Percentiles rank a stretch among this genome's conserved stretches.
Conservation (phyloP, 1,140 invertebrate genomes). For the Nasonia vitripennis region DNA sequence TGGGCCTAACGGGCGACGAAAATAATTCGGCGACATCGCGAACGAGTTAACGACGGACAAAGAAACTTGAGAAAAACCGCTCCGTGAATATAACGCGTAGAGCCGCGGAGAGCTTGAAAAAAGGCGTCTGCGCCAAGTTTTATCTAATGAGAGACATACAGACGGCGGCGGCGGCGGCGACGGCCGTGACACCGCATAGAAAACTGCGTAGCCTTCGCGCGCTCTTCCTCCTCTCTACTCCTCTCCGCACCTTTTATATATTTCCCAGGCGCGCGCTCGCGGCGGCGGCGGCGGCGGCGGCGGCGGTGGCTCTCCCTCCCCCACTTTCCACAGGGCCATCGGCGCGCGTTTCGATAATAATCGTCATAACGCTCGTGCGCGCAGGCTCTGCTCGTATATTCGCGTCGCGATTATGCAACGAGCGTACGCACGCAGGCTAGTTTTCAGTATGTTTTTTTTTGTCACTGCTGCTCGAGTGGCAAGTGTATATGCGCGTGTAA, state of each 20-base stretch:
- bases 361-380: neutral
- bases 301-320: neutral
- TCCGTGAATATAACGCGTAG: no score
- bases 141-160: neutral
- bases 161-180: neutral
- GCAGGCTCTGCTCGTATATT: no score
- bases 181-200: slow-evolving; percentile 33
- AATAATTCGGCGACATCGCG: no score
- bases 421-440: neutral
- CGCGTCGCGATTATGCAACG: neutral
- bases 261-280: neutral
- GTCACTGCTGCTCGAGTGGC: neutral
- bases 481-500: neutral
- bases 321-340: neutral
- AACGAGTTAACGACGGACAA: no score
- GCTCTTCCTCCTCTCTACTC: neutral
- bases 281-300: neutral
- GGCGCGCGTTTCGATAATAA: slow-evolving; percentile 22
- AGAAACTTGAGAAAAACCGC: no score
- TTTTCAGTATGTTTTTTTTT: neutral
- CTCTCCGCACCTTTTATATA: neutral
- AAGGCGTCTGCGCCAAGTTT: neutral
- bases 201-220: slow-evolving; percentile 14
- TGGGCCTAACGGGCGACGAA: no score
- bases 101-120: neutral